Conservation (phyloP, 2,888 invertebrate genomes). For the Mythimna loreyi region DNA sequence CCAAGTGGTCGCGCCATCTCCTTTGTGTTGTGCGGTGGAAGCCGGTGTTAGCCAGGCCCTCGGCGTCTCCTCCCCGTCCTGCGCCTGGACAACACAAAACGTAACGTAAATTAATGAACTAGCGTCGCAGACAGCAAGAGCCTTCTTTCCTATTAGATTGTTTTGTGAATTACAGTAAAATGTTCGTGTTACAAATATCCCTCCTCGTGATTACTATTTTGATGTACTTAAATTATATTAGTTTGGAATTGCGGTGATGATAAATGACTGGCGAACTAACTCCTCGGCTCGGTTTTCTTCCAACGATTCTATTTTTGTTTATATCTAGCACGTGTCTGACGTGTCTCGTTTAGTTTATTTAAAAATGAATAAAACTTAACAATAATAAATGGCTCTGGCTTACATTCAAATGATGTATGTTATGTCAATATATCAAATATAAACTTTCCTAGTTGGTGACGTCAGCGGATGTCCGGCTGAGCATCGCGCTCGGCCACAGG, state of each 20-base stretch:
- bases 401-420: slow-evolving; percentile 6
- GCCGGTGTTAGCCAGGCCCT: too few species aligned
- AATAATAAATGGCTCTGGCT: background rate
- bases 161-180: background rate
- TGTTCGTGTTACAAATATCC: background rate
- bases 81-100: too few species aligned
- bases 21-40: too few species aligned
- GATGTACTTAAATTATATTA: background rate
- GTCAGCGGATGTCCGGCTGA: background rate
- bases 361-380: slow-evolving; percentile 1
- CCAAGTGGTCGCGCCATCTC: too few species aligned
- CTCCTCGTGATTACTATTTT: background rate
- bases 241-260: background rate
- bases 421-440: slow-evolving; percentile 1
- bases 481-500: background rate
- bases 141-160: background rate
- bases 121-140: too few species aligned
- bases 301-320: background rate
- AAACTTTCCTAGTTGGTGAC: background rate
- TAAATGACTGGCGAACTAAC: background rate
- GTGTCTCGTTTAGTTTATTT: background rate
- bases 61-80: too few species aligned
- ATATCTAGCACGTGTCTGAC: background rate
- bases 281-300: background rate
- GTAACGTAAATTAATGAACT: too few species aligned